Conservation (phyloP, 2,888 invertebrate species). For the Hirtodrosophila alboralis region DNA sequence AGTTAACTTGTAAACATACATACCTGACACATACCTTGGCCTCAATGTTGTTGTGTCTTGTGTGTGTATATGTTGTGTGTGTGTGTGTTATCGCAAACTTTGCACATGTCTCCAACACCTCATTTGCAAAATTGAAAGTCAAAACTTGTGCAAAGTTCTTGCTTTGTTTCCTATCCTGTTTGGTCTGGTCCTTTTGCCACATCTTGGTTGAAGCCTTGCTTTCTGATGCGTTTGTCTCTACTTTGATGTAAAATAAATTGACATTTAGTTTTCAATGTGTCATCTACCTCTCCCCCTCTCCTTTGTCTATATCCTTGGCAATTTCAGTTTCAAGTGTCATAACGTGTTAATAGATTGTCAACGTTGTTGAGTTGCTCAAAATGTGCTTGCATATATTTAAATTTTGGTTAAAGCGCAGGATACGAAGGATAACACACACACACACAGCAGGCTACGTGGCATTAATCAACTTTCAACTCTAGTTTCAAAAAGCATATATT, state of each 20-base stretch:
- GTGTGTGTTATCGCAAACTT: constrained; percentile 62
- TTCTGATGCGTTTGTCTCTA: constrained; percentile 34
- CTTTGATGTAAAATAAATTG: constrained; percentile 76
- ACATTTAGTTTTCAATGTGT: constrained; percentile 71
- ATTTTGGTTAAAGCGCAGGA: constrained; percentile 53
- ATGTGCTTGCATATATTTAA: constrained; percentile 76
- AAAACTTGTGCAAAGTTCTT: constrained; percentile 71
- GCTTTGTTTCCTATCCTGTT: constrained; percentile 18
- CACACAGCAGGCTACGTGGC: background rate
- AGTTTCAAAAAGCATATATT: constrained; percentile 8
- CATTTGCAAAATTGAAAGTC: constrained; percentile 79
- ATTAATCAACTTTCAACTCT: constrained; percentile 2
- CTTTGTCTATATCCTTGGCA: constrained; percentile 1
- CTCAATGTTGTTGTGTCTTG: background rate
- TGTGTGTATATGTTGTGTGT: constrained; percentile 10
- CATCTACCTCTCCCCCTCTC: background rate
- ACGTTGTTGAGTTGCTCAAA: constrained; percentile 34
- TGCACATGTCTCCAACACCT: constrained; percentile 73
- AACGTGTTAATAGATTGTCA: constrained; percentile 71
- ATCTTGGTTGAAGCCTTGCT: constrained; percentile 17
- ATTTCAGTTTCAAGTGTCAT: constrained; percentile 63
- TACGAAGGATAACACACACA: constrained; percentile 4
- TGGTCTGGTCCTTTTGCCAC: background rate
- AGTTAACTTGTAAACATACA: constrained; percentile 71
- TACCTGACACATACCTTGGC: constrained; percentile 28